Evolutionary conservation across 2,113 vertebrate genomes (phyloP).

Genomic region (Perccottus glenii): DNA sequence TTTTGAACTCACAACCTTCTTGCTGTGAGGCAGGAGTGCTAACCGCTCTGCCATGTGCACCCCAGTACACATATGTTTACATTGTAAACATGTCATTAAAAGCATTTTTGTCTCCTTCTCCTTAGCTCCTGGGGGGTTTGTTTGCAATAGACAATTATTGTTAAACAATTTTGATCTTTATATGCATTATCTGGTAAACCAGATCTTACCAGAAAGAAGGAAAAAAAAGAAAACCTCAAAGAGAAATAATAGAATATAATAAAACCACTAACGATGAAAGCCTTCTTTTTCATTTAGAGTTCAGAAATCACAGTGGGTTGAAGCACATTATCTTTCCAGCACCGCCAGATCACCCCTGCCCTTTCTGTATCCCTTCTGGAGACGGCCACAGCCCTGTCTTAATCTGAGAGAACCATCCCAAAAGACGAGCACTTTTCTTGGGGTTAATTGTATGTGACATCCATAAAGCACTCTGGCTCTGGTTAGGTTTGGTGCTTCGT

Average conservation of each 20-base stretch:
- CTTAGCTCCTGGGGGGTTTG: too few species aligned
- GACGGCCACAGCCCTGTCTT: slow-evolving; percentile 28
- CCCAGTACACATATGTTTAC: too few species aligned
- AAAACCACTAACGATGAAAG: too few species aligned
- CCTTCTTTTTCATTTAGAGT: slow-evolving; percentile 3
- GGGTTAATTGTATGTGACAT: slow-evolving; percentile 71
- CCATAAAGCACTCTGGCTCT: slow-evolving; percentile 33
- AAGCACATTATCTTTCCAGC: slow-evolving; percentile 45
- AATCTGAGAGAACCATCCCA: slow-evolving; percentile 54
- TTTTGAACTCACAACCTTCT: too few species aligned
- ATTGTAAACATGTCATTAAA: too few species aligned
- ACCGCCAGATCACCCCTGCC: slow-evolving; percentile 46
- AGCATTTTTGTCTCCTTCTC: too few species aligned
- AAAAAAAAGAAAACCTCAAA: background rate
- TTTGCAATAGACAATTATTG: too few species aligned
- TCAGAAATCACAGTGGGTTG: slow-evolving; percentile 28
- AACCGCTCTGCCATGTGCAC: too few species aligned
- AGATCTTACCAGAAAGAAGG: too few species aligned
- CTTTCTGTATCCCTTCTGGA: slow-evolving; percentile 35
- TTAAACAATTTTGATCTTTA: too few species aligned
- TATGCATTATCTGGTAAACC: too few species aligned
- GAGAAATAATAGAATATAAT: background rate
- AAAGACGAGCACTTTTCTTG: slow-evolving; percentile 41
- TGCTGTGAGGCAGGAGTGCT: too few species aligned
- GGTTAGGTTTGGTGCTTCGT: slow-evolving; percentile 26